These are phyloP conservation scores for Lota lota DNA, from an alignment of 2,113 vertebrate species.

Conservation along the genomic window DNA sequence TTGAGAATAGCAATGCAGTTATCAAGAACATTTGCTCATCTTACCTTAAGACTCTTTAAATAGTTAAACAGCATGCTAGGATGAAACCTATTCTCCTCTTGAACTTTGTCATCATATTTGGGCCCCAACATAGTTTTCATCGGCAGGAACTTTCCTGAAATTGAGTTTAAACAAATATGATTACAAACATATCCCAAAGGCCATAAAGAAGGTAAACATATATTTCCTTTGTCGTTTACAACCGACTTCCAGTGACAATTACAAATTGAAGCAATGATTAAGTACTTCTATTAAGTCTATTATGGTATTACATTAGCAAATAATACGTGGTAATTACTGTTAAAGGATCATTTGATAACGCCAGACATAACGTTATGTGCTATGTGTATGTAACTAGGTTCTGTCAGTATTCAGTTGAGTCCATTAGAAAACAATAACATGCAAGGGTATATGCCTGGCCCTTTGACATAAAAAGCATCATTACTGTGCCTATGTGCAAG, in stretches of 20 bases:
- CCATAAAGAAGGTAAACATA: too few relatives aligned
- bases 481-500: not conserved
- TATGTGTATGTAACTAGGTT: not conserved
- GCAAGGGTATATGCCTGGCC: not conserved
- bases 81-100: conserved; percentile 92
- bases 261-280: too few relatives aligned
- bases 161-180: too few relatives aligned
- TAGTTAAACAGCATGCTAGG: conserved; percentile 95
- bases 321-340: too few relatives aligned
- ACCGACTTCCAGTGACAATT: too few relatives aligned
- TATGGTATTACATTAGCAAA: too few relatives aligned
- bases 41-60: conserved; percentile 95
- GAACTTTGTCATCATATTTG: conserved; percentile 92
- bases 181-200: too few relatives aligned
- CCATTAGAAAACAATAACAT: not conserved
- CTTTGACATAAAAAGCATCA: not conserved
- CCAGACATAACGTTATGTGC: too few relatives aligned
- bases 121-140: conserved; percentile 98
- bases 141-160: conserved; percentile 90
- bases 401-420: not conserved
- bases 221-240: too few relatives aligned
- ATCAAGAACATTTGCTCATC: not conserved
- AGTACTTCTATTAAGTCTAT: too few relatives aligned
- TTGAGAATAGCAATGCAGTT: too few relatives aligned
- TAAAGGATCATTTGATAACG: not conserved